Conservation (phyloP, 2,888 invertebrate genomes). For the Hydrotaea diabolus region DNA sequence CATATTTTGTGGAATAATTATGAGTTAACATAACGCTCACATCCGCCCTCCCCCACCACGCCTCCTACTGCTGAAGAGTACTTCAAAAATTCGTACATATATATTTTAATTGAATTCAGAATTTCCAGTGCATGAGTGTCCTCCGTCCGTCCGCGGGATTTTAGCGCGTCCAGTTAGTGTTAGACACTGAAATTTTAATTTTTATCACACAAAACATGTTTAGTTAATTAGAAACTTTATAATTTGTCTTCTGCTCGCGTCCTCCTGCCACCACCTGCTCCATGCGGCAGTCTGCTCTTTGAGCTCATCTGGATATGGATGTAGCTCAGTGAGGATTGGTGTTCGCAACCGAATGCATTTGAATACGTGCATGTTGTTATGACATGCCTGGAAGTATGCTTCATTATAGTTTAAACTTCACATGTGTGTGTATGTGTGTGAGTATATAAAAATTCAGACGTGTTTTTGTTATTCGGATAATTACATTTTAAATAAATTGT, state of each 20-base stretch:
- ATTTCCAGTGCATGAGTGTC: not conserved
- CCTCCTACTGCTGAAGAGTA: not conserved
- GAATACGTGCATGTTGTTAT: constrained; percentile 33
- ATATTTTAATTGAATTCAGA: constrained; percentile 21
- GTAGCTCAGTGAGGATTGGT: not conserved
- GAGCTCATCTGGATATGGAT: not conserved
- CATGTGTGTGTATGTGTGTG: not conserved
- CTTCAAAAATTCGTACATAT: not conserved
- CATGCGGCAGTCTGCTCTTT: not conserved
- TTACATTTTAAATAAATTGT: constrained; percentile 66
- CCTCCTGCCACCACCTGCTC: not conserved
- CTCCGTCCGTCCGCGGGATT: not conserved
- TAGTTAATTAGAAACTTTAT: constrained; percentile 67
- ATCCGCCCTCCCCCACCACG: not conserved
- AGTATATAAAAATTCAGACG: not conserved
- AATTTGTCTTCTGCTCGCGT: not conserved
- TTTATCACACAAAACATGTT: constrained; percentile 64
- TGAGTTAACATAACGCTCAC: not conserved
- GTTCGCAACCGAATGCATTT: not conserved
- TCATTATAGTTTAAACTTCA: constrained; percentile 14
- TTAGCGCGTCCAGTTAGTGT: not conserved
- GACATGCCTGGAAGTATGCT: constrained; percentile 42
- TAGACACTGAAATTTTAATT: constrained; percentile 46
- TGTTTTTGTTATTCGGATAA: constrained; percentile 53
- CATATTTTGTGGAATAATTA: constrained; percentile 34